Evolutionary conservation across 2,113 vertebrate genomes (phyloP).

Genomic region (Pseudopodoces humilis): DNA sequence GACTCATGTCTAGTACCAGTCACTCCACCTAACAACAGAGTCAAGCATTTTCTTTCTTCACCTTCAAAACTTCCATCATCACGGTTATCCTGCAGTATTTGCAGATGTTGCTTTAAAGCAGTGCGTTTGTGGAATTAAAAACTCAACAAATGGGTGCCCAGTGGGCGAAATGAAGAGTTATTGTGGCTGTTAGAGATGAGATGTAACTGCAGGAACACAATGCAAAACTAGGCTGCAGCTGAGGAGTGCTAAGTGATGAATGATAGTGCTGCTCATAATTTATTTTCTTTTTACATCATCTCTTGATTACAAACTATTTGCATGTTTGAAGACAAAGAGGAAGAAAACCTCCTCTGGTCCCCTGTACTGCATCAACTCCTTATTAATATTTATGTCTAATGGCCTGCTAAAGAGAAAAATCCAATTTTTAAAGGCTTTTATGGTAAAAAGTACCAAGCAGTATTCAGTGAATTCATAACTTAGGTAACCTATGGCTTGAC

Average conservation of each 20-base stretch:
- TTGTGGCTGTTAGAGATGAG: background rate
- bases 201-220: slow-evolving; percentile 68
- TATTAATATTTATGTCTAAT: background rate
- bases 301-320: background rate
- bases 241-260: slow-evolving; percentile 19
- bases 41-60: slow-evolving; percentile 1
- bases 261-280: slow-evolving; percentile 46
- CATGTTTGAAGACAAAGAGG: background rate
- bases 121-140: background rate
- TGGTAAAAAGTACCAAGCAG: background rate
- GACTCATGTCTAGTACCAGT: background rate
- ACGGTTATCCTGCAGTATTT: background rate
- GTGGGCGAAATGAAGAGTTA: background rate
- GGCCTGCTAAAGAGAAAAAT: background rate
- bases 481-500: background rate
- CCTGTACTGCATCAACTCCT: background rate
- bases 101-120: background rate
- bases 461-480: background rate
- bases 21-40: slow-evolving; percentile 20
- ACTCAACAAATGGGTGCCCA: background rate
- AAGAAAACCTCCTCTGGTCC: background rate
- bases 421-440: background rate
- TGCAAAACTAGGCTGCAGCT: slow-evolving; percentile 74
- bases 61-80: background rate
- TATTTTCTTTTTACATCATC: background rate